Base-by-base conservation (phyloP, 2,113 vertebrate species). In the Hemiprocne comata region DNA sequence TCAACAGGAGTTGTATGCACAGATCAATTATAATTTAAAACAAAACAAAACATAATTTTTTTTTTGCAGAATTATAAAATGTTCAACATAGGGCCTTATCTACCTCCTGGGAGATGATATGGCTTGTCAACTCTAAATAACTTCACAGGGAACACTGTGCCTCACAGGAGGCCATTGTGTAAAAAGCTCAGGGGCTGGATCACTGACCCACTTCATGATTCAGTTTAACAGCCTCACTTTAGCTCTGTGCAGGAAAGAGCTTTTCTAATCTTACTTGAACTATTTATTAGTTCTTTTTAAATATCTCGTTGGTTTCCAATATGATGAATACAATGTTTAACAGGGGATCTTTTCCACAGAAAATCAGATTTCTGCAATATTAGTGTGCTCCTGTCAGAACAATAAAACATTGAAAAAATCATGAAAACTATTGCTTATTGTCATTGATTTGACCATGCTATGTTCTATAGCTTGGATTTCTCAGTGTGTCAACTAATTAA, bases 361-460 rank as follows among this genome's bases (percentile, higher is more conserved):
- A 97, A 96, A 95, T 96, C 67, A 93, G 67, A 93, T 89, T 91
- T 95, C 34, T 73, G 67, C 73, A 92, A 62, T 79, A 76, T 87
- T 94, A 51, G 28, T 80, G 2, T 90, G 17, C 90, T 61, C 61
- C 88, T 69, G 40, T 66, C 66, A 53, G 50, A 96, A 91, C 21
- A 94, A 89, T 91, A 85, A 92, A 96, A 72, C 36, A 65, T 62
- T 76, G 50, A 46, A 88, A 95, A 95, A 85, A 46, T 14, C 13
- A 87, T 79, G 60, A 78, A 62, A 93, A 86, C 25, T 88, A 36
- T 82, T 91, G 93, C 82, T 94, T 86, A 55, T 86, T 88, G 53
- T 90, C 88, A 80, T 66, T 97, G 72, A 93, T 94, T 96, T 96
- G 94, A 83, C 51, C 91, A 36, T 46, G n/a, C 67, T 79, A 34